Evolutionary conservation across 64 coral and sea anemone genomes (phyloP).

Genomic region (Porites australiensis): DNA sequence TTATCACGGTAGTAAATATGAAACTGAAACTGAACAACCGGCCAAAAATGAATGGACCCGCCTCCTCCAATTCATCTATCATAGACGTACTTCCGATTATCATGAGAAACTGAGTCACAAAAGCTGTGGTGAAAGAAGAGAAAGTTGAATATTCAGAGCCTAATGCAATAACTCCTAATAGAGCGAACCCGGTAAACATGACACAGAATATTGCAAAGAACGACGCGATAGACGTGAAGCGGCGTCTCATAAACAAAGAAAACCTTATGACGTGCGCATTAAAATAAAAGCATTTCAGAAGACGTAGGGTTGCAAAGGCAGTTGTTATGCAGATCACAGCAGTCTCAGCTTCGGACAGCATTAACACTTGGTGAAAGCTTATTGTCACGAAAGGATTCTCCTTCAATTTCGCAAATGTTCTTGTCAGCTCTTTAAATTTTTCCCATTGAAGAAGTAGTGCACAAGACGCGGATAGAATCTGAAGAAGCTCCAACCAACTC

Average conservation of each 20-base stretch:
- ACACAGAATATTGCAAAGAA: background rate
- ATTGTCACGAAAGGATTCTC: conserved; percentile 42
- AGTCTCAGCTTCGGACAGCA: conserved; percentile 24
- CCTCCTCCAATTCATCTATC: background rate
- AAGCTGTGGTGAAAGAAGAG: background rate
- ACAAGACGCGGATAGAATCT: conserved; percentile 18
- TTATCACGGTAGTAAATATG: background rate
- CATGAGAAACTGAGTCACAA: background rate
- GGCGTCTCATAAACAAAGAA: conserved; percentile 8
- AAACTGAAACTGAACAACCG: background rate
- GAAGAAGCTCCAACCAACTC: conserved; percentile 41
- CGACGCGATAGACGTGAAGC: background rate
- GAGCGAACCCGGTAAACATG: background rate
- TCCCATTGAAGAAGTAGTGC: conserved; percentile 30
- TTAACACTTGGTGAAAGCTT: conserved; percentile 29
- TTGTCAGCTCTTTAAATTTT: background rate
- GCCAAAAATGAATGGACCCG: background rate
- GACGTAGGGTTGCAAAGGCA: conserved; percentile 20
- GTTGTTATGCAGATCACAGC: background rate
- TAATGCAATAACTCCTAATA: background rate
- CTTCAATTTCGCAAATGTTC: background rate
- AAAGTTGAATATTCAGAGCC: background rate
- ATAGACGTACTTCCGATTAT: background rate
- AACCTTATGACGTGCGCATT: conserved; percentile 28
- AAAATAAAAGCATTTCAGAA: conserved; percentile 19